These are phyloP conservation scores for Oryzias javanicus DNA, from an alignment of 2,113 vertebrate genomes.

Conservation along the genomic window DNA sequence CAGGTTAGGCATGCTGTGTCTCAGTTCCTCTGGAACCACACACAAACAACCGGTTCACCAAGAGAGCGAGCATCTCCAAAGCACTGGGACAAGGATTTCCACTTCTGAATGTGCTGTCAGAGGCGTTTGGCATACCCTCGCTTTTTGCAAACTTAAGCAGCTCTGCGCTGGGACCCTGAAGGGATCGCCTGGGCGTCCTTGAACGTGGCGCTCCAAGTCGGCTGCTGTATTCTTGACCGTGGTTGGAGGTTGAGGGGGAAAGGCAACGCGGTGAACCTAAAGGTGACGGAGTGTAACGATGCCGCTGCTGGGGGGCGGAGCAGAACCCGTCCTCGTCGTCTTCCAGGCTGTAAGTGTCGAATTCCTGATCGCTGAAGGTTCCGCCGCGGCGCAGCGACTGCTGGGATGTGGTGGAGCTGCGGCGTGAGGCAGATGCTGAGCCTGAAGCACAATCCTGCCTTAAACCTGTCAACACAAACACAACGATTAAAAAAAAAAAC, in stretches of 20 bases:
- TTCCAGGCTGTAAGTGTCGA: slow-evolving; percentile 87
- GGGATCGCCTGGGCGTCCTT: slow-evolving; percentile 77
- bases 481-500: not conserved
- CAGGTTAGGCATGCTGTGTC: slow-evolving; percentile 92
- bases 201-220: slow-evolving; percentile 70
- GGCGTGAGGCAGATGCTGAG: slow-evolving; percentile 83
- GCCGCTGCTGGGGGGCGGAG: slow-evolving; percentile 72
- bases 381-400: slow-evolving; percentile 85
- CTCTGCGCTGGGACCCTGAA: slow-evolving; percentile 80
- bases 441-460: slow-evolving; percentile 89
- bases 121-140: slow-evolving; percentile 75
- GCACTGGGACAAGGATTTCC: slow-evolving; percentile 1
- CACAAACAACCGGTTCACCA: slow-evolving; percentile 46
- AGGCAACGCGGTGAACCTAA: slow-evolving; percentile 86
- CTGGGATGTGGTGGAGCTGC: slow-evolving; percentile 87
- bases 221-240: slow-evolving; percentile 67
- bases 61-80: slow-evolving; percentile 10
- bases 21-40: slow-evolving; percentile 85
- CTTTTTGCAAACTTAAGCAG: slow-evolving; percentile 83
- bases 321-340: slow-evolving; percentile 85
- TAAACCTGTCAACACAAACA: slow-evolving; percentile 75
- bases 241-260: slow-evolving; percentile 79
- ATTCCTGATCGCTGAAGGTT: slow-evolving; percentile 91
- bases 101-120: not conserved
- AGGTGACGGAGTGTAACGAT: slow-evolving; percentile 84